A percentile compares a stretch with the other conserved stretches of the same genome.
These are phyloP conservation scores for Maniola jurtina DNA, from an alignment of 1,140 invertebrate species.

Conservation along the genomic window DNA sequence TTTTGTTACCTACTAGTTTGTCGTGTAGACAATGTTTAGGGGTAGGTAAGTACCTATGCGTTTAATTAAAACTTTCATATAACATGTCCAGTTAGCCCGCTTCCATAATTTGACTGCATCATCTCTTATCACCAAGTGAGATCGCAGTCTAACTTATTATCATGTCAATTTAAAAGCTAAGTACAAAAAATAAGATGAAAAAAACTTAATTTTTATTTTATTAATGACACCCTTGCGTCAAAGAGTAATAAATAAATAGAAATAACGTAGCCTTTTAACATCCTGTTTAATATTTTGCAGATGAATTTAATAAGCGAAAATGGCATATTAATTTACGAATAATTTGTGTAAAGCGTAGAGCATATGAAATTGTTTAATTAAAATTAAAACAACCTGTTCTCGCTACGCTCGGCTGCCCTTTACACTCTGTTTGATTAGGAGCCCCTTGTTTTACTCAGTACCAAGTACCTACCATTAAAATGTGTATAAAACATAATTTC, in stretches of 20 bases:
- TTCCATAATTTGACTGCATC: no score
- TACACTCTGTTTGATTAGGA: slow-evolving; percentile 4
- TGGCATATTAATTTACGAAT: slow-evolving; percentile 7
- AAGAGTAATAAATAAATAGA: background rate
- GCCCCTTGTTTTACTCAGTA: background rate
- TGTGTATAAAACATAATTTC: no score
- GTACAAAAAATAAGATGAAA: no score
- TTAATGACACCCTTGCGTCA: background rate
- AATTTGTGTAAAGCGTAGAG: slow-evolving; percentile 3
- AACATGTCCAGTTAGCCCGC: no score
- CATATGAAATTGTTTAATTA: slow-evolving; percentile 11
- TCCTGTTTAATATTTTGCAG: background rate
- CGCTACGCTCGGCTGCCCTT: background rate
- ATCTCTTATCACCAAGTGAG: no score
- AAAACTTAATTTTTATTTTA: no score
- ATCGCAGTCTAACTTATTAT: no score
- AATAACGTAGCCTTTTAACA: background rate
- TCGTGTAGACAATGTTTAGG: no score
- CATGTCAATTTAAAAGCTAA: no score
- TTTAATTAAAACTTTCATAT: no score
- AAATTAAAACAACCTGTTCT: slow-evolving; percentile 5
- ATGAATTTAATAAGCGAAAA: slow-evolving; percentile 7
- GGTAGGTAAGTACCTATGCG: no score
- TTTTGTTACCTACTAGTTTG: no score
- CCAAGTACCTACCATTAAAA: background rate